A percentile compares a stretch with the other conserved stretches of the same genome.
Conservation (phyloP, 1,140 invertebrate genomes). For the Ceratosolen fusciceps region DNA sequence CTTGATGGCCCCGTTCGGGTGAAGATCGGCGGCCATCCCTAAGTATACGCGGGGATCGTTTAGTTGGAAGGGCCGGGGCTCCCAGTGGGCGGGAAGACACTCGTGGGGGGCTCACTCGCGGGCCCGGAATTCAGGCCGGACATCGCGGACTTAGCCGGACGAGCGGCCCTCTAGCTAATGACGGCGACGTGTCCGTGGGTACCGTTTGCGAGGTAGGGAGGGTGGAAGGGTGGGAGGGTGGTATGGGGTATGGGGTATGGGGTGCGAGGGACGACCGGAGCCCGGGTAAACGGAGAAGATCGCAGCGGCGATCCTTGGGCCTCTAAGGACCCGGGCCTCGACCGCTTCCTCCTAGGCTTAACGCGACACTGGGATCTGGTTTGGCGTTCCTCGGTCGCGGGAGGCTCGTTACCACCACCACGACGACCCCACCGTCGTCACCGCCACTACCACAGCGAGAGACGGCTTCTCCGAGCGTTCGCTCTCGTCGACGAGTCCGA, state of each 20-base stretch:
- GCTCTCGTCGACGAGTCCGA: not conserved
- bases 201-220: too few species aligned
- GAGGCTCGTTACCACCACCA: not conserved
- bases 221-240: too few species aligned
- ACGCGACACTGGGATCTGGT: not conserved
- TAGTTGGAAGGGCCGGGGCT: not conserved
- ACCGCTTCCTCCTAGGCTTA: not conserved
- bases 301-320: too few species aligned
- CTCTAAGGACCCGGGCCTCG: too few species aligned
- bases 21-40: constrained; percentile 64
- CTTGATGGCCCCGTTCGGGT: constrained; percentile 61
- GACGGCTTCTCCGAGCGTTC: not conserved
- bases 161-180: not conserved
- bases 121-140: too few species aligned
- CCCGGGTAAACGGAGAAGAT: too few species aligned
- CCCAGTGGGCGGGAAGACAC: not conserved
- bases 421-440: too few species aligned
- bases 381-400: not conserved
- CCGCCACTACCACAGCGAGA: too few species aligned
- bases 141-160: not conserved
- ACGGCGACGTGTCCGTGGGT: constrained; percentile 42
- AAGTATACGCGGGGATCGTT: not conserved
- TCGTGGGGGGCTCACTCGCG: not conserved
- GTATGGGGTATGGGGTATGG: too few species aligned
- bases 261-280: not conserved